These are phyloP conservation scores for Nasua narica DNA, from an alignment of 2,797 vertebrate genomes.

Conservation along the genomic window DNA sequence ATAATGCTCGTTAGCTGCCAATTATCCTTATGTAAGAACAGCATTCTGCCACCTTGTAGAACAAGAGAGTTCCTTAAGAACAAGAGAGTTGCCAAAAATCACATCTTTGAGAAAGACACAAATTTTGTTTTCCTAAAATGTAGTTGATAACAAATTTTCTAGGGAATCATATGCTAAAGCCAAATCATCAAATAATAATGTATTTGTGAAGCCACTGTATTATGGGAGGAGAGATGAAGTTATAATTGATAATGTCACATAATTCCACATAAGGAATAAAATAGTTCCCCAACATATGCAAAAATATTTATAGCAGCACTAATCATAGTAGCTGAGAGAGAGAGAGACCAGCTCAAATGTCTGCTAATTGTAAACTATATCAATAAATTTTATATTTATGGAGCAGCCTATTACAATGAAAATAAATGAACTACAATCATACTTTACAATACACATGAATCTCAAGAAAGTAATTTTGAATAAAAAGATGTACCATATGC, in stretches of 20 bases:
- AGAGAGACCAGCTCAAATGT: background rate
- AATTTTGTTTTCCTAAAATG: background rate
- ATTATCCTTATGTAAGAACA: background rate
- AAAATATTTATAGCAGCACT: slow-evolving; percentile 7
- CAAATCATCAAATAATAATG: background rate
- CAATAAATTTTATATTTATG: background rate
- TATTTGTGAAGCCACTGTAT: background rate
- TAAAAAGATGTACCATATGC: background rate
- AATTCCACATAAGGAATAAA: background rate
- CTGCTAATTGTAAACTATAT: background rate
- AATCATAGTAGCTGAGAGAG: background rate
- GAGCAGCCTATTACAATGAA: background rate
- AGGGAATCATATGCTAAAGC: background rate
- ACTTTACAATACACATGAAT: background rate
- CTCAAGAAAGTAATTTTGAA: background rate
- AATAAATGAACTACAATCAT: background rate
- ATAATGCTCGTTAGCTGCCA: background rate
- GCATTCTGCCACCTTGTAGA: background rate
- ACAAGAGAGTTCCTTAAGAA: background rate
- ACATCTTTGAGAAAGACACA: background rate
- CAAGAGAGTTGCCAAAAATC: background rate
- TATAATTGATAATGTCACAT: background rate
- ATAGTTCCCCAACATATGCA: background rate
- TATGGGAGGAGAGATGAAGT: background rate
- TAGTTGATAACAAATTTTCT: background rate